A percentile compares a stretch with the other conserved stretches of the same genome.
Conservation (phyloP, 2,888 invertebrate genomes). For the Bibio marci region DNA sequence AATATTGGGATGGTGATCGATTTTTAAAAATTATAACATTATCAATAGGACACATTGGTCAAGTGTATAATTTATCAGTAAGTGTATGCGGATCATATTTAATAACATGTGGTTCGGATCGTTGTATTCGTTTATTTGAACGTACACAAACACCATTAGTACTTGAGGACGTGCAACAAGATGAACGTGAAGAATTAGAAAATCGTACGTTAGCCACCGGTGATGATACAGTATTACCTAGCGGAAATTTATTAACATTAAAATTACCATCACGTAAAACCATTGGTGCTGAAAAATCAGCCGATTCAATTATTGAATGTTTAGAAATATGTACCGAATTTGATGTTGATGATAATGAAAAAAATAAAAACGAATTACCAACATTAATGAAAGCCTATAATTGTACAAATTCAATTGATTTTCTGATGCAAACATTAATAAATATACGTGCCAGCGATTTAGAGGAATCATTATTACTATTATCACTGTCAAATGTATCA, state of each 20-base stretch:
- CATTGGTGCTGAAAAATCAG: slow-evolving; percentile 33
- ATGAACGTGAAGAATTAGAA: slow-evolving; percentile 62
- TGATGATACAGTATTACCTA: slow-evolving; percentile 46
- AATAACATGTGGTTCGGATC: slow-evolving; percentile 72
- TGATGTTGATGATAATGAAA: slow-evolving; percentile 19
- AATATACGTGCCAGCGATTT: slow-evolving; percentile 76
- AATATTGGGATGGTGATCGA: slow-evolving; percentile 93
- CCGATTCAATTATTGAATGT: slow-evolving; percentile 84
- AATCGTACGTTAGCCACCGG: slow-evolving; percentile 49
- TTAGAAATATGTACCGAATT: slow-evolving; percentile 53
- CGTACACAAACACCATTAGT: slow-evolving; percentile 78
- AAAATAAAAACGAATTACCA: slow-evolving; percentile 20
- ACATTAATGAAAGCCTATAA: slow-evolving; percentile 68
- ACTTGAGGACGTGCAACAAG: slow-evolving; percentile 80
- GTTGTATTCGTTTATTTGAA: slow-evolving; percentile 70
- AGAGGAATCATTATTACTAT: slow-evolving; percentile 70
- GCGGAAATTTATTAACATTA: slow-evolving; percentile 41
- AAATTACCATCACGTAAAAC: slow-evolving; percentile 69
- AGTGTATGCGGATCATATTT: slow-evolving; percentile 66
- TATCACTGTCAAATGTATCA: slow-evolving; percentile 69
- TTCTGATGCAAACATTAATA: slow-evolving; percentile 60
- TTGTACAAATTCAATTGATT: slow-evolving; percentile 56
- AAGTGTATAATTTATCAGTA: slow-evolving; percentile 55
- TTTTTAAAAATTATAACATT: slow-evolving; percentile 82
- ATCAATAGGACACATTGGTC: slow-evolving; percentile 62